Percentiles rank a stretch among this genome's conserved stretches.
These are phyloP conservation scores for Agelaius tricolor DNA, from an alignment of 2,113 vertebrate genomes.

Conservation along the genomic window DNA sequence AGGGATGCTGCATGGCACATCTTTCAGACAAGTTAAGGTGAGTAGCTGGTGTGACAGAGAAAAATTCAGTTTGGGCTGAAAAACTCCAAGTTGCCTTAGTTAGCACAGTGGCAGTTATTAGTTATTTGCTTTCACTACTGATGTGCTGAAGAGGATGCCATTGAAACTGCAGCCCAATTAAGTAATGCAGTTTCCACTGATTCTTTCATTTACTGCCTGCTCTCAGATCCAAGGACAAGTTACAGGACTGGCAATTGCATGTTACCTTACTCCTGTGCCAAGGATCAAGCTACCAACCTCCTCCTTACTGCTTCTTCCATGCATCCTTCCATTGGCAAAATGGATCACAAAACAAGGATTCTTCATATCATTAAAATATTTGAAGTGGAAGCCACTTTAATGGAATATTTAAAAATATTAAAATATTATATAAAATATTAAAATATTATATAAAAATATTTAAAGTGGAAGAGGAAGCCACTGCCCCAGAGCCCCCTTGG, in stretches of 20 bases:
- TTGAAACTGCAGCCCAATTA: background rate
- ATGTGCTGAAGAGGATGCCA: background rate
- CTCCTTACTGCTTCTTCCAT: background rate
- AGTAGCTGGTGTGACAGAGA: background rate
- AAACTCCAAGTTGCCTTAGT: background rate
- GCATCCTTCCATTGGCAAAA: background rate
- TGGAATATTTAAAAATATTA: no score
- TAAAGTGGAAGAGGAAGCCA: background rate
- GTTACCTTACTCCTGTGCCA: background rate
- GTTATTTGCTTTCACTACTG: background rate
- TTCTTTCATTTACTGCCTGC: background rate
- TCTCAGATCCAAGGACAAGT: background rate
- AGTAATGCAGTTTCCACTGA: background rate
- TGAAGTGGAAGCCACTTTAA: background rate
- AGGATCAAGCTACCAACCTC: background rate
- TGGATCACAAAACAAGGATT: background rate
- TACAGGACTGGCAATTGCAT: background rate
- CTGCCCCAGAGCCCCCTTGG: fast-evolving
- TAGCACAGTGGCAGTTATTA: background rate
- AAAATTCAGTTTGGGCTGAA: background rate
- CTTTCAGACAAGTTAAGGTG: background rate
- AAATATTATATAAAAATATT: background rate
- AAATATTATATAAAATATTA: no score
- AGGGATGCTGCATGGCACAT: background rate
- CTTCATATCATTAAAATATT: background rate